Evolutionary conservation across 2,888 invertebrate species (phyloP).

Genomic region (Drosophila ochracea): DNA sequence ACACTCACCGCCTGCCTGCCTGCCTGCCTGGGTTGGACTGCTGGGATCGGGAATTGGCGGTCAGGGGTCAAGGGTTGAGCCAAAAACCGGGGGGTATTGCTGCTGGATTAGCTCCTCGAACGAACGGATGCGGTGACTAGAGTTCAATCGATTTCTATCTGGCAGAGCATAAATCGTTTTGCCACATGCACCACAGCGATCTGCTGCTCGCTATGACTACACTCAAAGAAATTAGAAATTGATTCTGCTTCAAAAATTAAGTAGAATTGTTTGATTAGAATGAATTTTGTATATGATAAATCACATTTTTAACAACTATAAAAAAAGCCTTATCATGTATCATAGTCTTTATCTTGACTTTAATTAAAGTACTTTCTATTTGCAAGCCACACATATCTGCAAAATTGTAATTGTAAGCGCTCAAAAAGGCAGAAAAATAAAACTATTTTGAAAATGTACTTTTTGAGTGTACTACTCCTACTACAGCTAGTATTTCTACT

Average conservation of each 20-base stretch:
- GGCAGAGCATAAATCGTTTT: slow-evolving; percentile 82
- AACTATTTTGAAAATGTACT: neutral
- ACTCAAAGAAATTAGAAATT: neutral
- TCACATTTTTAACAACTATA: neutral
- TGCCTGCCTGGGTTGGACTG: neutral
- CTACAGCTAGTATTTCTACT: neutral
- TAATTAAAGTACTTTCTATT: neutral
- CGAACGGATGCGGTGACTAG: slow-evolving; percentile 44
- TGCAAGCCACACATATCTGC: neutral
- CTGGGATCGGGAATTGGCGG: neutral
- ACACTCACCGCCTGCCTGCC: slow-evolving; percentile 54
- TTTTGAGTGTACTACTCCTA: neutral
- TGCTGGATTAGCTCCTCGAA: slow-evolving; percentile 18
- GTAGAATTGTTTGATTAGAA: neutral
- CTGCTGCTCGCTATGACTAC: slow-evolving; percentile 22
- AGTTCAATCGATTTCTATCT: slow-evolving; percentile 83
- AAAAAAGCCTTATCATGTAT: neutral
- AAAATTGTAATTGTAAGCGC: neutral
- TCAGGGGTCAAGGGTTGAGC: neutral
- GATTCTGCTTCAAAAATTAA: neutral
- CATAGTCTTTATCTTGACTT: no score
- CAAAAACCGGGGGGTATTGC: neutral
- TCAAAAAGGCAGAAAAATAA: neutral
- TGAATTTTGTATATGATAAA: neutral
- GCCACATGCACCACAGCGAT: slow-evolving; percentile 35